Percentiles rank a stretch among this genome's conserved stretches.
Evolutionary conservation across 2,797 vertebrate species (phyloP).

Genomic region (Argya squamiceps): DNA sequence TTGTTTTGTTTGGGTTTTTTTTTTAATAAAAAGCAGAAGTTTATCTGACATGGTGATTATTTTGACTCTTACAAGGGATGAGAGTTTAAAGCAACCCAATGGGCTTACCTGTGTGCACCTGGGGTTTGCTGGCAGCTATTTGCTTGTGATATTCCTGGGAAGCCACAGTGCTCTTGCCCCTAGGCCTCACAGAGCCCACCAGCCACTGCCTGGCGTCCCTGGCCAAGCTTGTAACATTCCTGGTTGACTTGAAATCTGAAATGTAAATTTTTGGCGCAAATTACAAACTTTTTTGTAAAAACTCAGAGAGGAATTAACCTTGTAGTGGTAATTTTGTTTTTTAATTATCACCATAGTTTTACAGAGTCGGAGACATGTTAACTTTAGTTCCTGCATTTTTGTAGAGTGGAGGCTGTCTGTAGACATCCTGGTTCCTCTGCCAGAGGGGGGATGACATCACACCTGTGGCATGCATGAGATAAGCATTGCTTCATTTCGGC

Average conservation of each 20-base stretch:
- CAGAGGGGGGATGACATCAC: slow-evolving; percentile 35
- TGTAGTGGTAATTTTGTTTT: slow-evolving; percentile 43
- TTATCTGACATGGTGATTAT: slow-evolving; percentile 19
- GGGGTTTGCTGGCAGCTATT: neutral
- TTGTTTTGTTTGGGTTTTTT: neutral
- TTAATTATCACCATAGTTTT: slow-evolving; percentile 63
- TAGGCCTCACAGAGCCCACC: neutral
- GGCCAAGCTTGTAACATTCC: neutral
- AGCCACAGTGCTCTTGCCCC: neutral
- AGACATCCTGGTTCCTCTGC: neutral
- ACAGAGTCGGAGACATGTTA: slow-evolving; percentile 10
- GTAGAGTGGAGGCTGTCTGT: neutral
- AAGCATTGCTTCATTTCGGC: neutral
- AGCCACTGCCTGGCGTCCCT: neutral
- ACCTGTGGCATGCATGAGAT: slow-evolving; percentile 38
- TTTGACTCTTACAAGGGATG: slow-evolving; percentile 5
- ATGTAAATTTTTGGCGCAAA: slow-evolving; percentile 61
- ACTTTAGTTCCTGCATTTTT: slow-evolving; percentile 24
- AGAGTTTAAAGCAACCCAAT: neutral
- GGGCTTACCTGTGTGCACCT: neutral
- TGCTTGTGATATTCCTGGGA: neutral
- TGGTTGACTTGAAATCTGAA: slow-evolving; percentile 40
- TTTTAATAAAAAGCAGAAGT: slow-evolving; percentile 50
- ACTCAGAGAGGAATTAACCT: slow-evolving; percentile 54
- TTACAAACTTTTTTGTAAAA: slow-evolving; percentile 58